A percentile compares a stretch with the other conserved stretches of the same genome.
phyloP scores from a whole-genome alignment of 1,140 invertebrate genomes.

The Lepidurus couesii region DNA sequence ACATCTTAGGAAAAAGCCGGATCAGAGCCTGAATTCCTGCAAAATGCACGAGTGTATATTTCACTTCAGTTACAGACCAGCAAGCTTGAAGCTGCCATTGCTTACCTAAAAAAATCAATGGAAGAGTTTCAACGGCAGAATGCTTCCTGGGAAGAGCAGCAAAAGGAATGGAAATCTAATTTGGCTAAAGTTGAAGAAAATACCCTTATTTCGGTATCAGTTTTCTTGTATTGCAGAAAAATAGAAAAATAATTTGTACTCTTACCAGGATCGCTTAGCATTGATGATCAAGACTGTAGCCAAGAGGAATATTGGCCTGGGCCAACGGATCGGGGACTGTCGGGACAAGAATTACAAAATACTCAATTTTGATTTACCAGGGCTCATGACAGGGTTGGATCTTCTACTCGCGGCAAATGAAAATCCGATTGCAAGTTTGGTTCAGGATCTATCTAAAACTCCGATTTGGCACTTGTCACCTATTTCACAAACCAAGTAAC shows the following conservation, averaged over 20 bases:
- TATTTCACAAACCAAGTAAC: not conserved
- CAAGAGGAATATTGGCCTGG: not conserved
- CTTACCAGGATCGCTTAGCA: not conserved
- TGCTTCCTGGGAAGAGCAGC: not conserved
- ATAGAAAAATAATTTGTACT: not conserved
- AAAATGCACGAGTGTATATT: not conserved
- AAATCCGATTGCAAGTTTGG: not conserved
- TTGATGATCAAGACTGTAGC: not conserved
- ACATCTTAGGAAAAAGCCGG: not conserved
- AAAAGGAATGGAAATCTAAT: not conserved
- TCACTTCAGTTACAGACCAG: not conserved
- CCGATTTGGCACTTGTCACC: not conserved
- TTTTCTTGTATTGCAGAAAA: not conserved
- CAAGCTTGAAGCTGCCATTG: constrained; percentile 18
- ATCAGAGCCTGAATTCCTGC: not conserved
- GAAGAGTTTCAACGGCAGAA: constrained; percentile 21
- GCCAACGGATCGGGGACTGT: not conserved
- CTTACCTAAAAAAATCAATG: not conserved
- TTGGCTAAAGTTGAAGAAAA: constrained; percentile 1
- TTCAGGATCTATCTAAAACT: not conserved
- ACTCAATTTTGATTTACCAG: not conserved
- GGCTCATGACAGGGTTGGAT: not conserved
- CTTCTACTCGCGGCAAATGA: not conserved
- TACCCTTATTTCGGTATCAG: not conserved
- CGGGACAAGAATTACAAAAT: not conserved